phyloP scores from a whole-genome alignment of 2,113 vertebrate genomes.

The Gopherus evgoodei region DNA sequence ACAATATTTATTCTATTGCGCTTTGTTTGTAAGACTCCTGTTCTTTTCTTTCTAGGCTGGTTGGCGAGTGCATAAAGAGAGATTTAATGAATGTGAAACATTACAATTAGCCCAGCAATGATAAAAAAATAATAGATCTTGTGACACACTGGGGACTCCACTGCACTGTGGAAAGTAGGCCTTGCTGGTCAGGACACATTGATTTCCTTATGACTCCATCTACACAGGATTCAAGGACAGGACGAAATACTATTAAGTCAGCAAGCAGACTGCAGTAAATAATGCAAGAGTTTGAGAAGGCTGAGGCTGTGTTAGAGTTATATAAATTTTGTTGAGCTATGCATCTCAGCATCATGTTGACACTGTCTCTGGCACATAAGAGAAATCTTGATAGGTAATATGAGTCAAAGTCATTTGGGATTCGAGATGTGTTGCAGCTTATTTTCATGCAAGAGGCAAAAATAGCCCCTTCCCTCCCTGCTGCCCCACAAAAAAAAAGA shows the following conservation, averaged over 20 bases:
- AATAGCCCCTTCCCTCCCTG: not conserved
- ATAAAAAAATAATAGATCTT: constrained; percentile 55
- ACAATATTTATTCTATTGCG: not conserved
- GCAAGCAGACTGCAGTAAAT: constrained; percentile 73
- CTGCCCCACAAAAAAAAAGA: not conserved
- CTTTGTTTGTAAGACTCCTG: constrained; percentile 4
- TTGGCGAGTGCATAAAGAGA: not conserved
- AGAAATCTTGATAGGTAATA: not conserved
- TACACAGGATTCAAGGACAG: constrained; percentile 70
- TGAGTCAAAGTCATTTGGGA: not conserved
- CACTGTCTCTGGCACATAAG: not conserved
- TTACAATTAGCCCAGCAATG: constrained; percentile 49
- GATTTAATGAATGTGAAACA: constrained; percentile 48
- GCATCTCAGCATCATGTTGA: not conserved
- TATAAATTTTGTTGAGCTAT: constrained; percentile 58
- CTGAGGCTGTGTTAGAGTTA: constrained; percentile 23
- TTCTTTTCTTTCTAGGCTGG: not conserved
- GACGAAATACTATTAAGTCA: constrained; percentile 73
- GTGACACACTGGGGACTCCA: constrained; percentile 36
- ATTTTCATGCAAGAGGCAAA: not conserved
- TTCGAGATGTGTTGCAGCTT: not conserved
- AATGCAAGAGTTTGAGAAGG: constrained; percentile 42
- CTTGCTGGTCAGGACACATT: constrained; percentile 27
- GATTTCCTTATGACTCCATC: constrained; percentile 69
- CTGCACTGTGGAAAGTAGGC: not conserved